Conservation (phyloP, 2,797 vertebrate species). For the Bradypus variegatus region DNA sequence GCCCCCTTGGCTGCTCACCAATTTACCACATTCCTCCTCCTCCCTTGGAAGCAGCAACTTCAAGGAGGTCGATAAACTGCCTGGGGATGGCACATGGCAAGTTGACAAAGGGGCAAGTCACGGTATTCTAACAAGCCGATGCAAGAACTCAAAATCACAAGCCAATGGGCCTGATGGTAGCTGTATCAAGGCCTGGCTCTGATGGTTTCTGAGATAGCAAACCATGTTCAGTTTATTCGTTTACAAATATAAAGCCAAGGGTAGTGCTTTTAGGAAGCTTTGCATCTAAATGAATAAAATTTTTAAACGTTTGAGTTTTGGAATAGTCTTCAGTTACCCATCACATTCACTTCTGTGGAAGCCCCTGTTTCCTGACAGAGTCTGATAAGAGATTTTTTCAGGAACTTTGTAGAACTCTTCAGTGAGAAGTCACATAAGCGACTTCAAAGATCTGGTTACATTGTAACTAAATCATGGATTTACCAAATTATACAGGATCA, state of each 20-base stretch:
- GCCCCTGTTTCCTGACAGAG: background rate
- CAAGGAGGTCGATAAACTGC: background rate
- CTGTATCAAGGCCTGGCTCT: background rate
- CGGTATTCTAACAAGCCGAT: background rate
- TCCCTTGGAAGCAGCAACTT: background rate
- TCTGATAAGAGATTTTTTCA: background rate
- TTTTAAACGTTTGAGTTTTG: background rate
- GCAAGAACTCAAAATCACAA: background rate
- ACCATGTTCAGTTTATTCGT: background rate
- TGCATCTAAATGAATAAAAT: background rate
- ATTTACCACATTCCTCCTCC: background rate
- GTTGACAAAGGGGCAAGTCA: background rate
- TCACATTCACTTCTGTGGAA: background rate
- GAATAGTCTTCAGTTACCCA: background rate
- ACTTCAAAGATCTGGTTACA: background rate
- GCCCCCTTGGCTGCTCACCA: rapidly evolving
- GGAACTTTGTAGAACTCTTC: background rate
- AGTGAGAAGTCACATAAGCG: background rate
- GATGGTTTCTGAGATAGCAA: background rate
- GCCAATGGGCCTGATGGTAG: background rate
- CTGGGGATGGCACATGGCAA: background rate
- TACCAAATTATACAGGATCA: rapidly evolving
- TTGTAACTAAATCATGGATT: too few species aligned
- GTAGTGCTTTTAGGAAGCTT: background rate
- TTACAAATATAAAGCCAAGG: background rate